Conservation (phyloP, 1,140 invertebrate species). For the Rhyacophila brunnea region DNA sequence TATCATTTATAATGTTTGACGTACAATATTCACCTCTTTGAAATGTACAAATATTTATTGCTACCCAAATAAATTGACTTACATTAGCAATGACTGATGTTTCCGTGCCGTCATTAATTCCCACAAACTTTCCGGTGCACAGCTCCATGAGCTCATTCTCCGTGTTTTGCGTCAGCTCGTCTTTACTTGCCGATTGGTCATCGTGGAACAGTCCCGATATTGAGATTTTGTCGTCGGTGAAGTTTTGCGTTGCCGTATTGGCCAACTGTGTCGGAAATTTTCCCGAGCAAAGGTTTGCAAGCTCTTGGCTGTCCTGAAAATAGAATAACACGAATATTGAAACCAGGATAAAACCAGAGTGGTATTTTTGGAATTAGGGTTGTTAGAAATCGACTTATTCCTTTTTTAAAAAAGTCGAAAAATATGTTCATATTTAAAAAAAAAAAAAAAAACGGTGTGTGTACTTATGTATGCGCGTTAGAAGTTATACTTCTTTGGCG, state of each 20-base stretch:
- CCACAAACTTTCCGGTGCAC: constrained; percentile 49
- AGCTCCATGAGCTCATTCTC: constrained; percentile 46
- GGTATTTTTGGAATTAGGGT: too few relatives aligned
- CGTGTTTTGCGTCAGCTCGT: constrained; percentile 23
- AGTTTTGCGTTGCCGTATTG: not conserved
- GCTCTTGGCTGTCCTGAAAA: constrained; percentile 30
- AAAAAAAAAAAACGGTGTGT: too few relatives aligned
- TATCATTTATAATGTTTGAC: too few relatives aligned
- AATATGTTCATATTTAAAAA: too few relatives aligned
- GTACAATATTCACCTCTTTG: not conserved
- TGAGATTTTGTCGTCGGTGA: too few relatives aligned
- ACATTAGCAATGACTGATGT: not conserved
- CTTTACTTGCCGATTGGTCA: not conserved
- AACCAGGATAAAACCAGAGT: too few relatives aligned
- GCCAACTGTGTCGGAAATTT: constrained; percentile 19
- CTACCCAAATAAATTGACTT: not conserved
- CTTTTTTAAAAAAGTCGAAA: too few relatives aligned
- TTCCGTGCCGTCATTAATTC: constrained; percentile 15
- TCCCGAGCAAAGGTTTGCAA: constrained; percentile 30
- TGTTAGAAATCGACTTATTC: too few relatives aligned
- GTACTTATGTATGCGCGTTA: too few relatives aligned
- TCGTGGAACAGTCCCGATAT: constrained; percentile 3
- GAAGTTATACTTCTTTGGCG: too few relatives aligned
- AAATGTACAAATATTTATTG: not conserved
- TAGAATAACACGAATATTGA: too few relatives aligned